Evolutionary conservation across 2,797 vertebrate species (phyloP).

Genomic region (Oreochromis grahami): DNA sequence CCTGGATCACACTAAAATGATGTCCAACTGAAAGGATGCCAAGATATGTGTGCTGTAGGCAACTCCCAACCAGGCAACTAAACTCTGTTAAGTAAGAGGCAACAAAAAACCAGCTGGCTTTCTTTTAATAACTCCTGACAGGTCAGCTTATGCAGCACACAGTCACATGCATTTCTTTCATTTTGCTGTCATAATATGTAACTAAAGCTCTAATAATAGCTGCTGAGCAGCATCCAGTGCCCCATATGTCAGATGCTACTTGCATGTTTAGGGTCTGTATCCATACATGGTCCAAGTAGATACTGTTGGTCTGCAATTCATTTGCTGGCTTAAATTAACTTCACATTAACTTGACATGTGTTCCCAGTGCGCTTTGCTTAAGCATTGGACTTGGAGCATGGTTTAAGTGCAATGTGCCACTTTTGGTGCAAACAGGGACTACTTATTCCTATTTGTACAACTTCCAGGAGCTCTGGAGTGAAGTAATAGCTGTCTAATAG

Average conservation of each 20-base stretch:
- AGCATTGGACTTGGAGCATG: background rate
- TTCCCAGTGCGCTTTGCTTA: background rate
- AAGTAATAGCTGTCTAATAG: background rate
- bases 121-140: background rate
- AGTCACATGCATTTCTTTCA: background rate
- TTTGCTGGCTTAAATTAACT: background rate
- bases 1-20: background rate
- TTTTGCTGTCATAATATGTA: background rate
- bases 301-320: background rate
- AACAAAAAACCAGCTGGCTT: background rate
- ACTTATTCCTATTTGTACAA: background rate
- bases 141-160: background rate
- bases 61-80: background rate
- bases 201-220: background rate
- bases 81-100: background rate
- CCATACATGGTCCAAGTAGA: background rate
- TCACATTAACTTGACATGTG: background rate
- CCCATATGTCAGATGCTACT: background rate
- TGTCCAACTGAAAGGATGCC: background rate
- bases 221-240: background rate
- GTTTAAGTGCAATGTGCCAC: rapidly evolving
- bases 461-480: background rate
- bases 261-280: background rate
- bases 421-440: background rate
- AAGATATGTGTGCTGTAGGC: background rate